Evolutionary conservation across 2,797 vertebrate species (phyloP).

Genomic region (Hippoglossus hippoglossus): DNA sequence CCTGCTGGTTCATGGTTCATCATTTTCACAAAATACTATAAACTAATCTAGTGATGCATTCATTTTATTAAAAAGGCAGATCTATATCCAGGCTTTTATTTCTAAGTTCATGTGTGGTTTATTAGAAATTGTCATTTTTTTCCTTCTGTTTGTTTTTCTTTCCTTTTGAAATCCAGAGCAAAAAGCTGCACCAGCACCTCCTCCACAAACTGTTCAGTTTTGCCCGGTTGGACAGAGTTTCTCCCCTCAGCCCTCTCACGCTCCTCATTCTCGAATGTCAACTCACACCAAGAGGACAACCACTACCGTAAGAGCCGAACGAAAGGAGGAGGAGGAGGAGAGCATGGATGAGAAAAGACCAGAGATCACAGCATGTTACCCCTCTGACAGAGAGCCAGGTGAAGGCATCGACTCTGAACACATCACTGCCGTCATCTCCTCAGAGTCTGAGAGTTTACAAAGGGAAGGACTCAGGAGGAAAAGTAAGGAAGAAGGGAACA

Average conservation of each 20-base stretch:
- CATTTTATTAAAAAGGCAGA: background rate
- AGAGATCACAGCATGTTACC: constrained; percentile 57
- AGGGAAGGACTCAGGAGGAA: constrained; percentile 28
- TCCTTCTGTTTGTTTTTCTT: background rate
- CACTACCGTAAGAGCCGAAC: constrained; percentile 26
- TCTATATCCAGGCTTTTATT: background rate
- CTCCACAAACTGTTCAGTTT: constrained; percentile 57
- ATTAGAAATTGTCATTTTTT: background rate
- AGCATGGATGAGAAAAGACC: constrained; percentile 31
- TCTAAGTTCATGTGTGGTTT: background rate
- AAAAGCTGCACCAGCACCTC: constrained; percentile 54
- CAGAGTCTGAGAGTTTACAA: constrained; percentile 56
- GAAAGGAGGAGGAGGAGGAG: constrained; percentile 38
- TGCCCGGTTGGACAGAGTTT: constrained; percentile 70
- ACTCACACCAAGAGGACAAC: constrained; percentile 62
- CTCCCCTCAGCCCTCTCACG: constrained; percentile 47
- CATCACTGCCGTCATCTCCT: constrained; percentile 55
- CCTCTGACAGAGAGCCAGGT: constrained; percentile 83
- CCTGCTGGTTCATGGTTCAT: constrained; percentile 49
- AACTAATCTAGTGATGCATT: background rate
- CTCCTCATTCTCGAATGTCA: constrained; percentile 44
- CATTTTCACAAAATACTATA: background rate
- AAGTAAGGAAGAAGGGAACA: constrained; percentile 25
- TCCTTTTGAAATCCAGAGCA: constrained; percentile 69
- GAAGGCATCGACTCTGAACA: constrained; percentile 86